These are phyloP conservation scores for Rallus limicola DNA, from an alignment of 2,113 vertebrate species.

Conservation along the genomic window DNA sequence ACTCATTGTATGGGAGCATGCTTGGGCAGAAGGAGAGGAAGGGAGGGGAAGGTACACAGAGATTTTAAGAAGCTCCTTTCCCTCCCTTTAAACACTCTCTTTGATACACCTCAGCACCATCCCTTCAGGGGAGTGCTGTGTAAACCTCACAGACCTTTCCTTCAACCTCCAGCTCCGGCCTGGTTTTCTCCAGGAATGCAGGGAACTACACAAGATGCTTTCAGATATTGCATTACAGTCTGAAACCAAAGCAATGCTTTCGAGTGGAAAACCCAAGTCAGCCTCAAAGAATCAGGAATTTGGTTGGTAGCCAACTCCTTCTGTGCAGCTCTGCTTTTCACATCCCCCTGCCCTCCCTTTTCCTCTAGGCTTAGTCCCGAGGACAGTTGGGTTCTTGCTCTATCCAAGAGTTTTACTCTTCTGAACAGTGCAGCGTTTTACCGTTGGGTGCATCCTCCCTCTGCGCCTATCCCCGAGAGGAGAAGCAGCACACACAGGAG, in stretches of 20 bases:
- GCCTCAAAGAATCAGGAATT: slow-evolving; percentile 49
- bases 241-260: slow-evolving; percentile 19
- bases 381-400: not conserved
- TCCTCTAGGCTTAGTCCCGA: not conserved
- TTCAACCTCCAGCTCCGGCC: not conserved
- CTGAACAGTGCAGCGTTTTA: not conserved
- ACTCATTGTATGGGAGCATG: not conserved
- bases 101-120: not conserved
- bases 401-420: not conserved
- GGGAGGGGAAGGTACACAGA: slow-evolving; percentile 24
- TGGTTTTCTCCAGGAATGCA: slow-evolving; percentile 36
- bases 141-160: not conserved
- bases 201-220: slow-evolving; percentile 22
- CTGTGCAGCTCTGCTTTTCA: slow-evolving; percentile 27
- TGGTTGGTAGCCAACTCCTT: slow-evolving; percentile 37
- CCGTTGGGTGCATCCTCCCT: not conserved
- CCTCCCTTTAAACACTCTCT: slow-evolving; percentile 28
- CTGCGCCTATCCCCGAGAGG: not conserved
- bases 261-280: slow-evolving; percentile 51
- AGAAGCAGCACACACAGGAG: not conserved
- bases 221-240: slow-evolving; percentile 30
- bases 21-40: slow-evolving; percentile 17
- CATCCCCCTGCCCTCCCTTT: not conserved
- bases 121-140: not conserved
- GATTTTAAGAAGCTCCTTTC: slow-evolving; percentile 23